Conservation (phyloP, 2,797 vertebrate genomes). For the Typhlichthys eigenmanni region DNA sequence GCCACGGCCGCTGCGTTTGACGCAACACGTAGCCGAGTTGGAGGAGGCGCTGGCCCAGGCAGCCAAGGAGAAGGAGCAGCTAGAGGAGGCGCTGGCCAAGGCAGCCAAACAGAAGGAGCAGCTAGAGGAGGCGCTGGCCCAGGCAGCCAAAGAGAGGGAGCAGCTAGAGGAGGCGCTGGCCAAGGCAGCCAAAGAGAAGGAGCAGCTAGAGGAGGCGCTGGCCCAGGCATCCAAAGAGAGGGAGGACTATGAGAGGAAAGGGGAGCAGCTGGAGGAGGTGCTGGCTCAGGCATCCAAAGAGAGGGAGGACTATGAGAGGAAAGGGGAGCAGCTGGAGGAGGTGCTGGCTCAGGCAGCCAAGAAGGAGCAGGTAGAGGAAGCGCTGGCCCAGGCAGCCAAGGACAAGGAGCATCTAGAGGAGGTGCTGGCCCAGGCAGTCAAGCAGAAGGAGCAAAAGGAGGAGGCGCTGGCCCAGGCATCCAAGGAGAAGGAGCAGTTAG, state of each 20-base stretch:
- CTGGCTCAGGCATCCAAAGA: constrained; percentile 46
- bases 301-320: constrained; percentile 65
- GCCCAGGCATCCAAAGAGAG: constrained; percentile 55
- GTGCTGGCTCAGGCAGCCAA: background rate
- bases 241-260: constrained; percentile 62
- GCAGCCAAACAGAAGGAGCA: constrained; percentile 55
- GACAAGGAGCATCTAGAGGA: no score
- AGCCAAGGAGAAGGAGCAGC: constrained; percentile 61
- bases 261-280: constrained; percentile 63
- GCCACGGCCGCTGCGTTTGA: constrained; percentile 64
- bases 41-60: constrained; percentile 62
- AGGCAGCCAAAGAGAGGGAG: no score
- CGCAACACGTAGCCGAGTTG: constrained; percentile 61
- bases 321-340: constrained; percentile 66
- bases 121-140: no score
- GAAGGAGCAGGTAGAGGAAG: background rate
- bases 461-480: no score
- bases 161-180: no score
- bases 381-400: no score
- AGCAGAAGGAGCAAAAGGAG: no score
- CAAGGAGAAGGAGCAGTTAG: constrained; percentile 3
- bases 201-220: constrained; percentile 47
- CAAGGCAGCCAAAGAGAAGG: no score
- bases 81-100: constrained; percentile 54
- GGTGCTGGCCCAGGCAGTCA: no score